Conservation (phyloP, 2,113 vertebrate species). For the Phylloscopus trochilus region DNA sequence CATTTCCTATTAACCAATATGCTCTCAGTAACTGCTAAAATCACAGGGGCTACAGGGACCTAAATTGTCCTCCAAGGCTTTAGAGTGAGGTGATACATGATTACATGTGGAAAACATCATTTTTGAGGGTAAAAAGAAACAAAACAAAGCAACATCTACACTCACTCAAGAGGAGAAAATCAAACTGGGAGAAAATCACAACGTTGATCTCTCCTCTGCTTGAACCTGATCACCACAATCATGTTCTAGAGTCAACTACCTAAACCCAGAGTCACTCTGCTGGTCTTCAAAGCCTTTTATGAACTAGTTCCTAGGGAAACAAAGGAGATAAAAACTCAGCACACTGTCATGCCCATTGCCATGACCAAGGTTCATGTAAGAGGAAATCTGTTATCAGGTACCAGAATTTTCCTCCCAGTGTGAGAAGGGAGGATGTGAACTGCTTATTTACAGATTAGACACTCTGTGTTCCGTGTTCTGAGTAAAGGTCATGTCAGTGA, state of each 20-base stretch:
- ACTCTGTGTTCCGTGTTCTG: neutral
- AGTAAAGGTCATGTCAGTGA: neutral
- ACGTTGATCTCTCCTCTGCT: neutral
- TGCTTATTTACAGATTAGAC: neutral
- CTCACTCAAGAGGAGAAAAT: neutral
- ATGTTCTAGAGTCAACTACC: fast-evolving
- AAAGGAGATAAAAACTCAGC: neutral
- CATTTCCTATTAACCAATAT: neutral
- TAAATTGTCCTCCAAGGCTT: neutral
- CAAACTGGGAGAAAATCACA: neutral
- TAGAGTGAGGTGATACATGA: neutral
- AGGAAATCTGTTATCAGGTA: neutral
- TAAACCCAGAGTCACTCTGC: neutral
- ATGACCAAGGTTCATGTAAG: neutral
- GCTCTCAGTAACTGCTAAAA: neutral
- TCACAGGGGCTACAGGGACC: neutral
- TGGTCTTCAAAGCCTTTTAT: neutral
- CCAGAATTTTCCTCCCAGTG: neutral
- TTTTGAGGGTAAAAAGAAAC: neutral
- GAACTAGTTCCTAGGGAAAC: neutral
- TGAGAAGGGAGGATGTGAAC: neutral
- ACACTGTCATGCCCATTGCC: neutral
- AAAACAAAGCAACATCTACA: neutral
- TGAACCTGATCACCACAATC: fast-evolving
- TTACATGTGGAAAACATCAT: neutral